Evolutionary conservation across 1,140 invertebrate species (phyloP).

Genomic region (Brachionus rotundiformis): DNA sequence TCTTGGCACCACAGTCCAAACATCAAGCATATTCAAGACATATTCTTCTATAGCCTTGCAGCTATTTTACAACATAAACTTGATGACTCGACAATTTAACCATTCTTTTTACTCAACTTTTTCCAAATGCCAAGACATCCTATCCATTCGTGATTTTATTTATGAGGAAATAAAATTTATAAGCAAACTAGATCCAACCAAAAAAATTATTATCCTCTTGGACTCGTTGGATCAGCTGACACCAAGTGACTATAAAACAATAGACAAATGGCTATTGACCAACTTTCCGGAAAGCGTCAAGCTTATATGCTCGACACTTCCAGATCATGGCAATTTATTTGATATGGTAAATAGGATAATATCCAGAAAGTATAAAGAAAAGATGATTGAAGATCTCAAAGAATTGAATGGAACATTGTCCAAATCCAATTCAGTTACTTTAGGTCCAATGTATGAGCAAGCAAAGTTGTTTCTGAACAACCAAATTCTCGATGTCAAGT

Average conservation of each 20-base stretch:
- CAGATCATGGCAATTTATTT: slow-evolving; percentile 58
- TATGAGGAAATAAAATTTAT: not conserved
- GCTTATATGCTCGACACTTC: slow-evolving; percentile 72
- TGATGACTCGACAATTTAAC: not conserved
- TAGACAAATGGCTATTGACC: slow-evolving; percentile 58
- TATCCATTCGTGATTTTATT: slow-evolving; percentile 4
- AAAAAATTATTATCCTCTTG: slow-evolving; percentile 56
- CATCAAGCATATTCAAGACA: slow-evolving; percentile 52
- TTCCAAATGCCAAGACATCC: not conserved
- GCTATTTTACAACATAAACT: slow-evolving; percentile 26
- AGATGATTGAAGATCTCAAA: not conserved
- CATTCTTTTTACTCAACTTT: not conserved
- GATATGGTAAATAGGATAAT: slow-evolving; percentile 54
- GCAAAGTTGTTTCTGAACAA: slow-evolving; percentile 55
- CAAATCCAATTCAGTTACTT: not conserved
- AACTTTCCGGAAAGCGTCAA: slow-evolving; percentile 58
- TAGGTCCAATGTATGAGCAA: not conserved
- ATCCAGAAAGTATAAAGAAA: slow-evolving; percentile 54
- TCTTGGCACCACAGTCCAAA: slow-evolving; percentile 57
- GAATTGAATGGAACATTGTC: not conserved
- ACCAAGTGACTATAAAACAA: slow-evolving; percentile 56
- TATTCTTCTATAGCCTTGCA: slow-evolving; percentile 16
- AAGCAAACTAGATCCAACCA: not conserved
- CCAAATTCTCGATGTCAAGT: not conserved
- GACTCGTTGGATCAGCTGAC: slow-evolving; percentile 62